These are phyloP conservation scores for Xylocopa sonorina DNA, from an alignment of 1,140 invertebrate genomes.

Conservation along the genomic window DNA sequence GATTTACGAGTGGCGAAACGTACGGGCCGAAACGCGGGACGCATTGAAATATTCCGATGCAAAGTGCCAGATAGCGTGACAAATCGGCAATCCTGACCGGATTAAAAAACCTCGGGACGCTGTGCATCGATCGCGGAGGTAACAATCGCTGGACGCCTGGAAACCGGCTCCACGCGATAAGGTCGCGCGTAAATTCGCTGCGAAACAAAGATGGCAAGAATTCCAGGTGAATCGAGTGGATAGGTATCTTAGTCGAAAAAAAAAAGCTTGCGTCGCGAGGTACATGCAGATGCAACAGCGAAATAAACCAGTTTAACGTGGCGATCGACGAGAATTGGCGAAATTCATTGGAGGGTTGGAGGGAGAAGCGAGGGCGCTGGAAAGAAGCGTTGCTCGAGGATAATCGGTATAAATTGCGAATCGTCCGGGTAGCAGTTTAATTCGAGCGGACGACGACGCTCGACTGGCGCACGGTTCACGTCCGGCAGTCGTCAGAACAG, in stretches of 20 bases:
- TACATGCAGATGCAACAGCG: no score
- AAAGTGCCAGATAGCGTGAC: constrained; percentile 47
- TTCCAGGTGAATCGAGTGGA: background rate
- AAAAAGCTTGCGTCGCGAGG: no score
- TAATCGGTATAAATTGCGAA: constrained; percentile 20
- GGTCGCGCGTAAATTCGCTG: background rate
- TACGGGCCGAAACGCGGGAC: background rate
- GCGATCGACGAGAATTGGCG: no score
- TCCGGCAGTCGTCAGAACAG: background rate
- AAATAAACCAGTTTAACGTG: no score
- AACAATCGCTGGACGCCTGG: background rate
- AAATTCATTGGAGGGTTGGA: no score
- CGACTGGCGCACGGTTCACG: background rate
- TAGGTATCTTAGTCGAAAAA: no score
- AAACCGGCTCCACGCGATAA: constrained; percentile 1
- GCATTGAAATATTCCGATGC: constrained; percentile 47
- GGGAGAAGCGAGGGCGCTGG: no score
- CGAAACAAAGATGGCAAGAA: no score
- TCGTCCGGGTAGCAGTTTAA: constrained; percentile 2
- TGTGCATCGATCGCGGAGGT: constrained; percentile 1
- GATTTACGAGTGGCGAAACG: constrained; percentile 56
- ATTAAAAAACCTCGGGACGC: background rate
- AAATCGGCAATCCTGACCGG: constrained; percentile 10
- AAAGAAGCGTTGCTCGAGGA: background rate
- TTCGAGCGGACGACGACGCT: background rate